phyloP scores from a whole-genome alignment of 2,113 vertebrate species.

The Corythornis madagascariensis region DNA sequence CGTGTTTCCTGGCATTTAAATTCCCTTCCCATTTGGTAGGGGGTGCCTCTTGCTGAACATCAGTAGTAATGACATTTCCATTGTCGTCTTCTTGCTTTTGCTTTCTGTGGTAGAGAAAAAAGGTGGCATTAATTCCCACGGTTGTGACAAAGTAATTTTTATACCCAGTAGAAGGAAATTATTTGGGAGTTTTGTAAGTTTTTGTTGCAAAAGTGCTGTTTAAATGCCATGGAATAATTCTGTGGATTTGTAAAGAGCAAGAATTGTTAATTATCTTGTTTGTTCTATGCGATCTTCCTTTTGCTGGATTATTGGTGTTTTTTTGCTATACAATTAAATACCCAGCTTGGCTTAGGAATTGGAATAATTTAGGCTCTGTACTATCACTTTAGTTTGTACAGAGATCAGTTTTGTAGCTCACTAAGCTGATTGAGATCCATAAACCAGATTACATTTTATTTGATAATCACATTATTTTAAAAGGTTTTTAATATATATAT shows the following conservation, averaged over 20 bases:
- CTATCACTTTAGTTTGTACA: background rate
- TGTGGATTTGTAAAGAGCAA: background rate
- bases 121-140: background rate
- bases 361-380: background rate
- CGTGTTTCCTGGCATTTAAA: background rate
- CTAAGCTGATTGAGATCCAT: background rate
- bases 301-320: fast-evolving
- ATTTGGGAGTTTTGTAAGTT: background rate
- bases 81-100: background rate
- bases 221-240: background rate
- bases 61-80: background rate
- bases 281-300: background rate
- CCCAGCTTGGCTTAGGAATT: background rate
- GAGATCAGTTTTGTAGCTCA: background rate
- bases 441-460: background rate
- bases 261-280: background rate
- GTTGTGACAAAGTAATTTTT: background rate
- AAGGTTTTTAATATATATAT: background rate
- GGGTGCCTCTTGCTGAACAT: background rate
- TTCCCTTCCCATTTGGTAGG: background rate
- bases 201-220: background rate
- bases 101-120: background rate
- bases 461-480: background rate
- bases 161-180: background rate
- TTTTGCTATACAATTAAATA: background rate